phyloP scores from a whole-genome alignment of 2,113 vertebrate species.

The Phylloscopus trochilus region DNA sequence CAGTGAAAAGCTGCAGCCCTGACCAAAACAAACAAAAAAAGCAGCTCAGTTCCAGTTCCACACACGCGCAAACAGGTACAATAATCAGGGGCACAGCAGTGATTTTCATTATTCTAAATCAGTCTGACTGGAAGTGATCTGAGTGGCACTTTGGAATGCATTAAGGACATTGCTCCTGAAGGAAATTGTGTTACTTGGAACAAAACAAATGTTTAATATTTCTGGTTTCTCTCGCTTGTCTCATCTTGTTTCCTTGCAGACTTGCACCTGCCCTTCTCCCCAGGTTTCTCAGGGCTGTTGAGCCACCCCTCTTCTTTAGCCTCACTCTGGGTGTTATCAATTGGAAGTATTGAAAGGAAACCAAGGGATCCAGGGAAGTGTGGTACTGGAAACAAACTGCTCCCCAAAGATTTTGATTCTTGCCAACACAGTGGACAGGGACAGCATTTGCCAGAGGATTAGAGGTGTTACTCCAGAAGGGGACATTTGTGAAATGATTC shows the following conservation, averaged over 20 bases:
- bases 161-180: background rate
- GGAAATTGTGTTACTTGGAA: background rate
- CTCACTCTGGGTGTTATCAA: background rate
- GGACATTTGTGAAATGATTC: background rate
- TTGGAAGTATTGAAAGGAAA: background rate
- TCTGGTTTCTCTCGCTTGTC: background rate
- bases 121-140: background rate
- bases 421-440: background rate
- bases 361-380: background rate
- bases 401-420: background rate
- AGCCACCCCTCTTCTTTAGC: background rate
- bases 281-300: background rate
- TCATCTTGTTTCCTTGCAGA: background rate
- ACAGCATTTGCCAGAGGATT: background rate
- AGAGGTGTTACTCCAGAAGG: background rate
- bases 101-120: background rate
- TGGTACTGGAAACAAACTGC: background rate
- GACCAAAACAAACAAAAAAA: background rate
- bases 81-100: background rate
- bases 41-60: background rate
- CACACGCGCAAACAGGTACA: background rate
- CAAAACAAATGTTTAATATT: background rate
- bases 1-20: background rate
- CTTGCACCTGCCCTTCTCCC: background rate
- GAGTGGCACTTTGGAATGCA: background rate